These are phyloP conservation scores for Pomatorhinus ruficollis DNA, from an alignment of 2,113 vertebrate genomes.

Conservation along the genomic window DNA sequence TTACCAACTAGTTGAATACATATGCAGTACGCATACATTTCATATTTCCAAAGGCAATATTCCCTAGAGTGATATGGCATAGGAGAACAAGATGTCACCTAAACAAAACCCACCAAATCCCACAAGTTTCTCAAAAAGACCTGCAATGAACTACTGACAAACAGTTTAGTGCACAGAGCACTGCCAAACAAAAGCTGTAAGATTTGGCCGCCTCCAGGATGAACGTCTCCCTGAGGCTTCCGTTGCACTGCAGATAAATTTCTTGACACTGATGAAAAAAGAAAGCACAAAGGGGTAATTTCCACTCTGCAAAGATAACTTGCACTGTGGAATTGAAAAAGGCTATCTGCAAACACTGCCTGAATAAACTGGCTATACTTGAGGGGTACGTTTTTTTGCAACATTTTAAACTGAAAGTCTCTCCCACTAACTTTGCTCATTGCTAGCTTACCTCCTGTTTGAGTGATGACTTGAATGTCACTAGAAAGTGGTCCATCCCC, in stretches of 20 bases:
- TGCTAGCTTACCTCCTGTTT: conserved; percentile 90
- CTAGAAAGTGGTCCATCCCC: conserved; percentile 95
- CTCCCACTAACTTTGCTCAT: background rate
- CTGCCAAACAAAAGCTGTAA: background rate
- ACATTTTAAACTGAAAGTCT: background rate
- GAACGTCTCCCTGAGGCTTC: background rate
- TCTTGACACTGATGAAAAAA: background rate
- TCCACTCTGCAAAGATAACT: background rate
- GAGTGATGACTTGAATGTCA: conserved; percentile 97
- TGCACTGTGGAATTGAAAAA: background rate
- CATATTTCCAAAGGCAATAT: background rate
- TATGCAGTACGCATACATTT: background rate
- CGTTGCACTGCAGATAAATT: background rate
- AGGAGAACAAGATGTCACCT: accelerated
- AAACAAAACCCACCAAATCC: background rate
- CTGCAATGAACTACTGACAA: background rate
- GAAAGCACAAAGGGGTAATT: background rate
- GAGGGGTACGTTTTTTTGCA: background rate
- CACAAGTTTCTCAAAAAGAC: background rate
- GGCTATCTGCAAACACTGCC: background rate
- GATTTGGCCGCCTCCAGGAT: background rate
- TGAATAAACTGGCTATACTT: background rate
- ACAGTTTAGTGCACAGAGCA: background rate
- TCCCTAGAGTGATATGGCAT: background rate
- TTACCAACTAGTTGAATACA: background rate